Evolutionary conservation across 1,140 invertebrate genomes (phyloP), one percentile per base, ranked within the genome.

Genomic region (Bombus huntii): DNA sequence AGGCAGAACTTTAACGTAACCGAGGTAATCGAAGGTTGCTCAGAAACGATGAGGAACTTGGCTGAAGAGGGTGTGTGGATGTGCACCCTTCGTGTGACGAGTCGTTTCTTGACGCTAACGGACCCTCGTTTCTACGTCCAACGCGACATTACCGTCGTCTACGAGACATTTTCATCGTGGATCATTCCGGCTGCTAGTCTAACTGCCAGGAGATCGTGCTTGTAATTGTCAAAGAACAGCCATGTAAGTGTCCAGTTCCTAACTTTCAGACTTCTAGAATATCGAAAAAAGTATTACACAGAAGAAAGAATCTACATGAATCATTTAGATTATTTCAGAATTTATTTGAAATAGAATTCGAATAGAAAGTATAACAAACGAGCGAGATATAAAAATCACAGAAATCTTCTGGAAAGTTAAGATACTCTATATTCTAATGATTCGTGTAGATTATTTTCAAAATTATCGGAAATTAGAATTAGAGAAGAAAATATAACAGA

Each of bases 21-120:
- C 89, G 89, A 87, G 90, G 84, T 91, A 93, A 93, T 92, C 90
- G 89, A 88, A 93, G 88, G 87, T 92, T 92, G 92, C 92, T 82
- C 87, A 89, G 83, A 80, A 92, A 91, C 88, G 92, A 92, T 82
- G 87, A 89, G 83, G 81, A 92, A 91, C 88, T 89, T 87, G 73
- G 83, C 83, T 90, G 37, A 22, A 39, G n/a, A 78, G 65, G 71
- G 68, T 66, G 71, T 65, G 71, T 70, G 71, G 84, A 70, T 57
- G 87, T 92, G 62, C 82, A 87, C 86, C 89, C 91, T 87, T 91
- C 83, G 90, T 88, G 90, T 91, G 88, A 87, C 88, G 86, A 90
- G 86, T 87, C 88, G 88, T 91, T 89, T 91, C 89, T 90, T 87
- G 88, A 87, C 87, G 86, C 85, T 92, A 87, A 92, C 90, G 86